Evolutionary conservation across 2,797 vertebrate genomes (phyloP).

Genomic region (Mionectes olivaceus): DNA sequence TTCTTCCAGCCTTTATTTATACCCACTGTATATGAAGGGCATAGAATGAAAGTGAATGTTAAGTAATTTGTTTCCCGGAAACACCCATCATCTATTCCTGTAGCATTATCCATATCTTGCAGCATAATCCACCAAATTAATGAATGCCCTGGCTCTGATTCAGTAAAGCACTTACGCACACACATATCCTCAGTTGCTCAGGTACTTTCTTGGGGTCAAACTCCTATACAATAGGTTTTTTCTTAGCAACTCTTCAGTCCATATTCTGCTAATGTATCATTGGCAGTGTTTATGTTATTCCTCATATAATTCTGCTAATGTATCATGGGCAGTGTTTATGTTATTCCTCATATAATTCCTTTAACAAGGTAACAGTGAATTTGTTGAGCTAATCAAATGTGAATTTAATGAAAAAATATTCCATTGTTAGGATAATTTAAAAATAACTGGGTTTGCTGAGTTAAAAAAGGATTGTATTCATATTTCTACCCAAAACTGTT

Average conservation of each 20-base stretch:
- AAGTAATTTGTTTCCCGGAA: neutral
- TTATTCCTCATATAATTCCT: neutral
- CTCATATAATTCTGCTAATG: neutral
- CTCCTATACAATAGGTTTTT: neutral
- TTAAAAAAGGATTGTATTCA: neutral
- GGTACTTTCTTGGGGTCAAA: neutral
- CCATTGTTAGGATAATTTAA: neutral
- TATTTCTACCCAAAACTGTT: neutral
- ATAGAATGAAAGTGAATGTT: neutral
- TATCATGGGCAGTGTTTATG: neutral
- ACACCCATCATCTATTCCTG: neutral
- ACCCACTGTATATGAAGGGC: neutral
- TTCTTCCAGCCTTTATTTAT: neutral
- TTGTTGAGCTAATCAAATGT: neutral
- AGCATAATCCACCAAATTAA: neutral
- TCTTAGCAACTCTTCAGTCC: neutral
- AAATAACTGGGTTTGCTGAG: neutral
- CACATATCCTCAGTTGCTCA: neutral
- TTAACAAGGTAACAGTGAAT: neutral
- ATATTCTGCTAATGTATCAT: neutral
- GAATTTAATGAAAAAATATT: neutral
- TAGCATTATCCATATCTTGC: neutral
- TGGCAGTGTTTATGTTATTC: neutral
- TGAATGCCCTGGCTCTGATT: neutral
- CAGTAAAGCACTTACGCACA: conserved; percentile 22